Conservation (phyloP, 2,797 vertebrate species). For the Thamnophis elegans region DNA sequence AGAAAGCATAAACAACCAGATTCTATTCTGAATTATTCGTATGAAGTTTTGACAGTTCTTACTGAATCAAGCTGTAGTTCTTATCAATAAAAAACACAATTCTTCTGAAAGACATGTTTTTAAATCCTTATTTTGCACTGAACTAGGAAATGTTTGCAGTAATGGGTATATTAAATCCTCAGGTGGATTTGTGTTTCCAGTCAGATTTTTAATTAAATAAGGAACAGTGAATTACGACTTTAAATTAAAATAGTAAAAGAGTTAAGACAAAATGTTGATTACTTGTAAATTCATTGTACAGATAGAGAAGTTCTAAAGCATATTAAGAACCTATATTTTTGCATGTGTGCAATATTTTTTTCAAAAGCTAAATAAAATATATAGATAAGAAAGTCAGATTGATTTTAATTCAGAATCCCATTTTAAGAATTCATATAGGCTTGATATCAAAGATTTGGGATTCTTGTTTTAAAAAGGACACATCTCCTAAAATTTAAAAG, state of each 20-base stretch:
- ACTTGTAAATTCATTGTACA: not conserved
- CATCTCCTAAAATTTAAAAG: not conserved
- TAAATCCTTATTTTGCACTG: constrained; percentile 85
- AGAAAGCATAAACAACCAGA: not conserved
- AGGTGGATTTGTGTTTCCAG: constrained; percentile 37
- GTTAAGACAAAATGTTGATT: constrained; percentile 16
- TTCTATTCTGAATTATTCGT: constrained; percentile 5
- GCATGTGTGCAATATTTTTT: constrained; percentile 23
- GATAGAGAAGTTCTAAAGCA: constrained; percentile 12
- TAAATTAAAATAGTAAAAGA: constrained; percentile 41
- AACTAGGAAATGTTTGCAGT: constrained; percentile 78
- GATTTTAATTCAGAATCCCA: not conserved
- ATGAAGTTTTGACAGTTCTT: constrained; percentile 41
- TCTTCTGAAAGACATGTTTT: constrained; percentile 75
- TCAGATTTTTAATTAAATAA: constrained; percentile 39
- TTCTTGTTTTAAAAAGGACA: not conserved
- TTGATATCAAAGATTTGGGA: not conserved
- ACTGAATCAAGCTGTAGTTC: constrained; percentile 41
- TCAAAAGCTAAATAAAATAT: not conserved
- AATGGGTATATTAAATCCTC: constrained; percentile 58
- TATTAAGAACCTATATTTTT: constrained; percentile 25
- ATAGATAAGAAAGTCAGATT: not conserved
- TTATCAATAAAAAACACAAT: constrained; percentile 64
- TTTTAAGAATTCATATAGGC: not conserved
- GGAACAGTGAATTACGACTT: constrained; percentile 3